These are phyloP conservation scores for Amphimallon solstitiale DNA, from an alignment of 2,888 invertebrate genomes.

Conservation along the genomic window DNA sequence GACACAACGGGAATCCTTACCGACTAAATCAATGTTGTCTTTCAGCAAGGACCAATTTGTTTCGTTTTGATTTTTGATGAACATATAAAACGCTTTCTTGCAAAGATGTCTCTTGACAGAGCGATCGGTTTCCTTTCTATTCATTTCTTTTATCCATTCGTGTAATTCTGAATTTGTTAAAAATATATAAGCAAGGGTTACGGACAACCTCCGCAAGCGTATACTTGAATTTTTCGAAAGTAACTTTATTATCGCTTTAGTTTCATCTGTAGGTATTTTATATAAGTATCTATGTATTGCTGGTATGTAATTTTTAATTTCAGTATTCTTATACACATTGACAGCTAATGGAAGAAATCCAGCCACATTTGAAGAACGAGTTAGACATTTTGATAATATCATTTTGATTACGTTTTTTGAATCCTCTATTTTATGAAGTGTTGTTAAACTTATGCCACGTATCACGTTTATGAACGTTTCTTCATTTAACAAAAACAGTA, in stretches of 20 bases:
- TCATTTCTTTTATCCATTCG: not conserved
- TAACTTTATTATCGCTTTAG: not conserved
- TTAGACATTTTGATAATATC: not conserved
- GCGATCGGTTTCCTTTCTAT: not conserved
- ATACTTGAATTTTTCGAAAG: constrained; percentile 10
- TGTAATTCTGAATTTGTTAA: not conserved
- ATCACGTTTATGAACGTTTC: not conserved
- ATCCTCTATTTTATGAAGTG: not conserved
- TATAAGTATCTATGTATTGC: not conserved
- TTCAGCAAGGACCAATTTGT: not conserved
- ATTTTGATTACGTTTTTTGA: not conserved
- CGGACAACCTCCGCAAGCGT: constrained; percentile 36
- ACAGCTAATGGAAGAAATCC: not conserved
- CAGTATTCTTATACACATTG: not conserved
- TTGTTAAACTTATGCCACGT: not conserved
- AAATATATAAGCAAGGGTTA: constrained; percentile 8
- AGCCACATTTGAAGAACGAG: not conserved
- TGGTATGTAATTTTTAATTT: not conserved
- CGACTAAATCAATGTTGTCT: not conserved
- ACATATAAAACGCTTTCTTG: constrained; percentile 4
- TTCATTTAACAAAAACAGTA: not conserved
- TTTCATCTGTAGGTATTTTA: constrained; percentile 28
- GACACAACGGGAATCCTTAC: not conserved
- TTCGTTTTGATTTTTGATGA: constrained; percentile 36
- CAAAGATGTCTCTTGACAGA: not conserved